Percentiles rank a stretch among this genome's conserved stretches.
Conservation (phyloP, 2,797 vertebrate species). For the Brachyrhaphis roseni region DNA sequence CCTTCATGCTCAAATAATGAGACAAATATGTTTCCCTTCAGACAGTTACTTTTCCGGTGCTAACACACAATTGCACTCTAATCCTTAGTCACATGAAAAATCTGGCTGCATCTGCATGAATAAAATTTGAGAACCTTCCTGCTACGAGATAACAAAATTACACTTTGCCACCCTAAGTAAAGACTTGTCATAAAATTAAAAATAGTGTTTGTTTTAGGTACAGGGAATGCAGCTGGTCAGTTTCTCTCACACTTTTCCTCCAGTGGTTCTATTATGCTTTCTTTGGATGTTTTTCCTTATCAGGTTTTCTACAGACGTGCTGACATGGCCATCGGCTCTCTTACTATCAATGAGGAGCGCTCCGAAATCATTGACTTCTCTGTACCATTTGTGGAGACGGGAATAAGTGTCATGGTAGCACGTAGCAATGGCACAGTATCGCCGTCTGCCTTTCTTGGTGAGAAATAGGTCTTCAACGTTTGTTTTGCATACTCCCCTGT, state of each 20-base stretch:
- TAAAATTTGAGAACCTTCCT: neutral
- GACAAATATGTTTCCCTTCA: conserved; percentile 34
- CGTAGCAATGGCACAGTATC: conserved; percentile 97
- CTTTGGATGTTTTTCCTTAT: neutral
- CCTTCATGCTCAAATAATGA: conserved; percentile 36
- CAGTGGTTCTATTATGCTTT: neutral
- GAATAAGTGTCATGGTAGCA: conserved; percentile 98
- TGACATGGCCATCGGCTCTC: conserved; percentile 98
- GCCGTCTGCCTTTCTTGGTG: conserved; percentile 96
- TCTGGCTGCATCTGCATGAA: neutral
- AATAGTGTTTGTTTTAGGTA: neutral
- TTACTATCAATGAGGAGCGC: conserved; percentile 98
- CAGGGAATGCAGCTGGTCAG: neutral
- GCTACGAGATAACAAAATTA: neutral
- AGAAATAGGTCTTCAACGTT: conserved; percentile 45
- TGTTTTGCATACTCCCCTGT: conserved; percentile 9
- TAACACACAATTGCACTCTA: neutral
- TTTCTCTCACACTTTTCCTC: neutral
- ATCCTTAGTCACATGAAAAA: neutral
- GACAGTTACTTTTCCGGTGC: conserved; percentile 26
- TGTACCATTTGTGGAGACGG: conserved; percentile 96
- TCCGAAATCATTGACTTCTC: conserved; percentile 98
- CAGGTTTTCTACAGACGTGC: conserved; percentile 96
- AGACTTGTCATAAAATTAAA: neutral
- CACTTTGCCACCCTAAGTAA: neutral